Evolutionary conservation across 2,113 vertebrate species (phyloP).

Genomic region (Cathartes aura): DNA sequence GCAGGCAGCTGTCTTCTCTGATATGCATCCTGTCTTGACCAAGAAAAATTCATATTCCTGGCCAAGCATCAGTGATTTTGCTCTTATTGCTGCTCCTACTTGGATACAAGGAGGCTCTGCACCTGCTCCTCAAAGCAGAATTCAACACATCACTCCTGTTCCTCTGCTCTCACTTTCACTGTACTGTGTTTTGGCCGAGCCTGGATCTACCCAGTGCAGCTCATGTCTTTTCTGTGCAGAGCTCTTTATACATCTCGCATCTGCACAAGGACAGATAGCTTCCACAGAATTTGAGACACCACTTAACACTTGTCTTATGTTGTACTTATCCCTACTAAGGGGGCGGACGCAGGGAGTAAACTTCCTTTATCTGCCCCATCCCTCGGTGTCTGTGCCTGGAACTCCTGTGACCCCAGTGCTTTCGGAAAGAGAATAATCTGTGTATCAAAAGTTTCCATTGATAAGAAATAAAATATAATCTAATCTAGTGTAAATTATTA

Average conservation of each 20-base stretch:
- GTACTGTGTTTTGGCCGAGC: not conserved
- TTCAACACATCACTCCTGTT: not conserved
- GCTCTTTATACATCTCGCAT: not conserved
- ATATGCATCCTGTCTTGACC: not conserved
- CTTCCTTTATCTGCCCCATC: not conserved
- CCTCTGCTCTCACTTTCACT: not conserved
- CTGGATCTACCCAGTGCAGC: not conserved
- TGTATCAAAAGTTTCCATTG: not conserved
- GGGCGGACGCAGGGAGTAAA: not conserved
- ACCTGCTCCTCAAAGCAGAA: not conserved
- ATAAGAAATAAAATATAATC: not conserved
- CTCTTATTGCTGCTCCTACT: not conserved
- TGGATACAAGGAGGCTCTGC: not conserved
- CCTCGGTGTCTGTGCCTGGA: rapidly evolving
- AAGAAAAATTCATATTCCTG: not conserved
- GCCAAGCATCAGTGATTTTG: not conserved
- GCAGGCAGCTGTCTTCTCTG: not conserved
- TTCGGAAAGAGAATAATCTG: not conserved
- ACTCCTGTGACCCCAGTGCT: not conserved
- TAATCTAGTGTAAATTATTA: not conserved
- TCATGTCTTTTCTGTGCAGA: not conserved
- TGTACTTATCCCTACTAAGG: not conserved
- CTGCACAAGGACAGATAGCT: not conserved
- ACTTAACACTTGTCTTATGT: not conserved
- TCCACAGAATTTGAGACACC: not conserved